A percentile compares a stretch with the other conserved stretches of the same genome.
phyloP scores from a whole-genome alignment of 2,113 vertebrate genomes.

The Electrona antarctica region DNA sequence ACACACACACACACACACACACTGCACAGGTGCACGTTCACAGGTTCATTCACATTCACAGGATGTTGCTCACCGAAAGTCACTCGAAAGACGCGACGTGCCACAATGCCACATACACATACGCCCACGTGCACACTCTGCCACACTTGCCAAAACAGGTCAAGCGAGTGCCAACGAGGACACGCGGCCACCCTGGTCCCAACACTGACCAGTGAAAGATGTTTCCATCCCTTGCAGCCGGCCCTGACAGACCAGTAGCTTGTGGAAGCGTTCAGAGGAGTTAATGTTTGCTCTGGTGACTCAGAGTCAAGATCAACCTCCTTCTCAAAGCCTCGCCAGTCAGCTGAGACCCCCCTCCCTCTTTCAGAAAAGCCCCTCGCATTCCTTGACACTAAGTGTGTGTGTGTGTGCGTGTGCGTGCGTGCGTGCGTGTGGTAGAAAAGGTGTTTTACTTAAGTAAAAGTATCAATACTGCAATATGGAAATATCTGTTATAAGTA shows the following conservation, averaged over 20 bases:
- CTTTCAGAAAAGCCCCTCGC: constrained; percentile 64
- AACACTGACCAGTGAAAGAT: constrained; percentile 56
- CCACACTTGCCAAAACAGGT: too few relatives aligned
- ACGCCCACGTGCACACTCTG: too few relatives aligned
- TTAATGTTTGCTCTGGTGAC: constrained; percentile 69
- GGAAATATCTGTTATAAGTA: too few relatives aligned
- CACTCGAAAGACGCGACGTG: too few relatives aligned
- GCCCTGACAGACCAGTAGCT: constrained; percentile 22
- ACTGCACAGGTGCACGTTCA: not conserved
- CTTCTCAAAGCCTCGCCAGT: constrained; percentile 52
- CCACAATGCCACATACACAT: too few relatives aligned
- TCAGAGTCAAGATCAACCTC: constrained; percentile 14
- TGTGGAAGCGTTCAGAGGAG: constrained; percentile 49
- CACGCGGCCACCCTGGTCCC: constrained; percentile 28
- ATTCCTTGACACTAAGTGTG: constrained; percentile 49
- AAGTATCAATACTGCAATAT: too few relatives aligned
- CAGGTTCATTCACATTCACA: constrained; percentile 19
- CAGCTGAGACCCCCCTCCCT: constrained; percentile 62
- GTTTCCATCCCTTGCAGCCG: constrained; percentile 1
- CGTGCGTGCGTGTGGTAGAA: not conserved
- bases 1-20: too few relatives aligned
- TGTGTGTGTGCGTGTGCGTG: constrained; percentile 9
- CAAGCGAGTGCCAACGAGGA: constrained; percentile 36
- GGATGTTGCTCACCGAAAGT: not conserved
- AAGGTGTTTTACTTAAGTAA: too few relatives aligned